A percentile compares a stretch with the other conserved stretches of the same genome.
phyloP scores from a whole-genome alignment of 2,888 invertebrate species.

The Lissonota sp. region DNA sequence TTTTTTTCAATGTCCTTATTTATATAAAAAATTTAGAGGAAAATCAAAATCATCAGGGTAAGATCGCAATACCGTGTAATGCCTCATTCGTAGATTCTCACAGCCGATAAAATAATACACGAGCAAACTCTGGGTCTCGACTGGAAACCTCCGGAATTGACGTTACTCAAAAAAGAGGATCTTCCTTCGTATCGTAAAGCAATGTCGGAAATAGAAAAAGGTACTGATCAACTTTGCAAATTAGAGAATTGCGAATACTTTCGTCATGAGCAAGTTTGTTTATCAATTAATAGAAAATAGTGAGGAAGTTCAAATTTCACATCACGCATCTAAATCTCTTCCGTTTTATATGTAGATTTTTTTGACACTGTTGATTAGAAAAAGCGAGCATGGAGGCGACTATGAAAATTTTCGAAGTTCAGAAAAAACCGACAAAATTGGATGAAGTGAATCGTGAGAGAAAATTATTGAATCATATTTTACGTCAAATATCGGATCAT shows the following conservation, averaged over 20 bases:
- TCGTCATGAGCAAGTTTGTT: too few relatives aligned
- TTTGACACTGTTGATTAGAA: conserved; percentile 64
- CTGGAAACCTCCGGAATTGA: conserved; percentile 85
- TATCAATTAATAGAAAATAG: too few relatives aligned
- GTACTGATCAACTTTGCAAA: conserved; percentile 63
- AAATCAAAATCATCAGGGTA: too few relatives aligned
- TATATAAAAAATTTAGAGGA: too few relatives aligned
- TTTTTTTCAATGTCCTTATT: too few relatives aligned
- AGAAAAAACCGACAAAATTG: conserved; percentile 66
- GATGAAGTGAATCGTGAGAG: conserved; percentile 75
- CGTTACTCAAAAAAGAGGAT: conserved; percentile 82
- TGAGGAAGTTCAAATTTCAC: too few relatives aligned
- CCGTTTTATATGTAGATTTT: too few relatives aligned
- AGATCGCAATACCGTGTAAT: too few relatives aligned
- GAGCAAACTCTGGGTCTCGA: conserved; percentile 87
- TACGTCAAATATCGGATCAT: conserved; percentile 88
- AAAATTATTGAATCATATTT: conserved; percentile 86
- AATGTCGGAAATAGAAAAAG: conserved; percentile 70
- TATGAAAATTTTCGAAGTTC: conserved; percentile 66
- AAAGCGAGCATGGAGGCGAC: conserved; percentile 69
- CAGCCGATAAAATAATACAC: conserved; percentile 87
- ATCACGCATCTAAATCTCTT: too few relatives aligned
- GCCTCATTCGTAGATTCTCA: conserved; percentile 84
- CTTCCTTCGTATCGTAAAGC: conserved; percentile 83
- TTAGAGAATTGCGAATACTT: not conserved